Base-by-base conservation (phyloP, 1,140 invertebrate species). In the Bombus breviceps region DNA sequence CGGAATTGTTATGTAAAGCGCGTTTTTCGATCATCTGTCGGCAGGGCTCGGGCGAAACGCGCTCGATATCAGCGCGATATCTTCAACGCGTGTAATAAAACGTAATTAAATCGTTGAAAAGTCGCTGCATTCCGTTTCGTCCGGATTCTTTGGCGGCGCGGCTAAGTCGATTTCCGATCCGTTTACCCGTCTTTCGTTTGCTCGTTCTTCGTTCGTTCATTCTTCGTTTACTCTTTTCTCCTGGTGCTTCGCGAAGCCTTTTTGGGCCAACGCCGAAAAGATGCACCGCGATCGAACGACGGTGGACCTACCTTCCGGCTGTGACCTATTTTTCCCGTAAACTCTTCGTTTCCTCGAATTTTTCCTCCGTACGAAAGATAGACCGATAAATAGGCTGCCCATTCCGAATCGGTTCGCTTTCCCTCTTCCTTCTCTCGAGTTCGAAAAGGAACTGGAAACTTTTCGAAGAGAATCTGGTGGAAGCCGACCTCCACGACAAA, bases 121-220 rank as follows among this genome's bases (percentile, higher is more conserved):
- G n/a, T 69, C 41, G 47, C 3, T 41, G 1, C 1, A 2, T 37
- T 15, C n/a, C 32, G 32, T 43, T n/a, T 53, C 0, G 15, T 53
- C 25, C 68, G 47, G 53, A 39, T 62, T 34, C n/a, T 41, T 34
- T 10, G 47, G 69, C 41, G 25, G 5, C 39, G 13, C 28, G 53
- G 2, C 25, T 22, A 10, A 47, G 64, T 82, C 81, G 72, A 75
- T 82, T 75, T 83, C 72, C 81, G 41, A 83, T 83, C 15, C 53
- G 73, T 32, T 37, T 43, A 22, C 32, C 5, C 22, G 39, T 39
- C 32, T 66, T 53, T 72, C 37, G 37, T 37, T 37, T 37, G 3
- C 3, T 9, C 28, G 18, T 47, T 64, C 66, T 75, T 47, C 81
- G 2, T 47, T 18, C n/a, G n/a, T n/a, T 9, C 28, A 10, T 47